Conservation (phyloP, 1,140 invertebrate species). For the Frieseomelitta varia region DNA sequence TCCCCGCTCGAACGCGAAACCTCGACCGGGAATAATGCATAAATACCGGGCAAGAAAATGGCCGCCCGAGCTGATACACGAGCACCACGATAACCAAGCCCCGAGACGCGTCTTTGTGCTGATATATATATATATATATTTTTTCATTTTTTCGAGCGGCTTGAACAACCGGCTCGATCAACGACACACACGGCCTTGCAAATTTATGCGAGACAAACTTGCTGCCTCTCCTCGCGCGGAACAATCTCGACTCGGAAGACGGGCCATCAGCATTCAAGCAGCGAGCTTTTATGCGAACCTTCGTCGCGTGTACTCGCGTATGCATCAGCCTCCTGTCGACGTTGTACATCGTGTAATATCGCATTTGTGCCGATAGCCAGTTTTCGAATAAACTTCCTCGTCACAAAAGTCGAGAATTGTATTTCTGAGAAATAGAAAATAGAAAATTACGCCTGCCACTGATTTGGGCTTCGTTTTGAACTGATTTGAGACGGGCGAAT, state of each 20-base stretch:
- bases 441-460: neutral
- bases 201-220: slow-evolving; percentile 57
- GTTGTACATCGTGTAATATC: neutral
- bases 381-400: neutral
- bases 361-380: neutral
- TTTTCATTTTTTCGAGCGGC: neutral
- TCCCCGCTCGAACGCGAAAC: neutral
- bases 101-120: slow-evolving; percentile 35
- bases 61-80: slow-evolving; percentile 39
- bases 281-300: slow-evolving; percentile 23
- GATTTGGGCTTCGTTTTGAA: no score
- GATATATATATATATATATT: neutral
- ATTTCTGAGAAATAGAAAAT: neutral
- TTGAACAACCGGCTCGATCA: slow-evolving; percentile 8
- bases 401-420: no score
- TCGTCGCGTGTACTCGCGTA: neutral
- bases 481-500: no score
- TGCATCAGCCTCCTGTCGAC: neutral
- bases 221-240: neutral
- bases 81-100: slow-evolving; percentile 10
- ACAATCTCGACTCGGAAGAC: slow-evolving; percentile 37
- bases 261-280: slow-evolving; percentile 29
- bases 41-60: slow-evolving; percentile 56
- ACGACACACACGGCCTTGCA: slow-evolving; percentile 38
- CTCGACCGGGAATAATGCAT: slow-evolving; percentile 58